These are phyloP conservation scores for Tuberolachnus salignus DNA, from an alignment of 2,888 invertebrate genomes.

Conservation along the genomic window DNA sequence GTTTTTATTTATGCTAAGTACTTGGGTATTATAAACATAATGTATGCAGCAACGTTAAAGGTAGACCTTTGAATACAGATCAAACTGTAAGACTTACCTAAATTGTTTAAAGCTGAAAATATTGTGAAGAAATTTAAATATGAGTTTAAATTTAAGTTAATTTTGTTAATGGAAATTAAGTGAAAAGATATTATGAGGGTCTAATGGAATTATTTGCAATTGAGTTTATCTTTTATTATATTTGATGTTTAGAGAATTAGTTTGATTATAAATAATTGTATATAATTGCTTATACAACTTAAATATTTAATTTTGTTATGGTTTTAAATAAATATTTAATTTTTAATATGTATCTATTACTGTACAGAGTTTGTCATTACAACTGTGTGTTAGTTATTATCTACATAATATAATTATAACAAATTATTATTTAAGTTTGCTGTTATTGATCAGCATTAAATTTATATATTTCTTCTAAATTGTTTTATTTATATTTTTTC, in stretches of 20 bases:
- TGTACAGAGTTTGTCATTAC: no score
- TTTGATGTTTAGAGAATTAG: neutral
- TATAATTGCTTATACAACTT: neutral
- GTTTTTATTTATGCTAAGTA: no score
- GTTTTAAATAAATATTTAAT: neutral
- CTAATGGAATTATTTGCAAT: no score
- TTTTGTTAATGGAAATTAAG: no score
- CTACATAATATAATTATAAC: neutral
- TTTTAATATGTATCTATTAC: neutral
- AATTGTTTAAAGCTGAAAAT: no score
- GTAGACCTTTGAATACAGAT: no score
- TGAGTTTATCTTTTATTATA: slow-evolving; percentile 2
- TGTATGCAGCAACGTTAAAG: no score
- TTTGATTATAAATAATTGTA: slow-evolving; percentile 6
- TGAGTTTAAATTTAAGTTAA: no score
- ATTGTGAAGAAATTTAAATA: no score
- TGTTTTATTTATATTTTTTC: neutral
- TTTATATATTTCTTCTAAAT: neutral
- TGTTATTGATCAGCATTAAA: neutral
- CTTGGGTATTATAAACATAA: no score
- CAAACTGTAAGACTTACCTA: no score
- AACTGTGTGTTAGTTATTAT: neutral
- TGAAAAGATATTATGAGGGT: no score
- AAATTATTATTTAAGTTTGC: neutral
- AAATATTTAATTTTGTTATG: neutral